These are phyloP conservation scores for Pycnomerus fuliginosus DNA, from an alignment of 2,888 invertebrate genomes.

Conservation along the genomic window DNA sequence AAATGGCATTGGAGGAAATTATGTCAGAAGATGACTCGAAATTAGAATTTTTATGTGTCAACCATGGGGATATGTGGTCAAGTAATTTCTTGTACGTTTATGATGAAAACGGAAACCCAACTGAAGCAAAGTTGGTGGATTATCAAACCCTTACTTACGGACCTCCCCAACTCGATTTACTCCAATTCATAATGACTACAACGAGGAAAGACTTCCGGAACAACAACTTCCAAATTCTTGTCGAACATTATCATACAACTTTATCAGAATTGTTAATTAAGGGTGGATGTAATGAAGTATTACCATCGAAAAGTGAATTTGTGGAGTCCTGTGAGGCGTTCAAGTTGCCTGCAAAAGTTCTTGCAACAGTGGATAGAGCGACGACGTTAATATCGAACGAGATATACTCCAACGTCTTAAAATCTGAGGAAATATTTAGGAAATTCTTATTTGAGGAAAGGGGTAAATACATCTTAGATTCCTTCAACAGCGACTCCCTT, in stretches of 20 bases:
- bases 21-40: neutral
- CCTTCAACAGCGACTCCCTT: conserved; percentile 26
- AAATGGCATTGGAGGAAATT: neutral
- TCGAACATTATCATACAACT: conserved; percentile 38
- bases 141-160: conserved; percentile 42
- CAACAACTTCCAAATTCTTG: conserved; percentile 31
- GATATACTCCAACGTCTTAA: conserved; percentile 18
- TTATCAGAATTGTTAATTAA: conserved; percentile 24
- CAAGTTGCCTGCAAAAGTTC: conserved; percentile 33
- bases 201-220: conserved; percentile 36
- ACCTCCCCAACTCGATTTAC: conserved; percentile 38
- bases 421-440: conserved; percentile 32
- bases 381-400: conserved; percentile 36
- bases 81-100: conserved; percentile 43
- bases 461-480: conserved; percentile 28
- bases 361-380: conserved; percentile 35
- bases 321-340: conserved; percentile 28
- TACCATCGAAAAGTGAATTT: conserved; percentile 26
- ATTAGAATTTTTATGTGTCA: conserved; percentile 9
- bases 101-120: conserved; percentile 21
- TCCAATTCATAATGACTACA: conserved; percentile 39
- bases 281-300: conserved; percentile 23
- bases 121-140: conserved; percentile 38
- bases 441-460: conserved; percentile 39
- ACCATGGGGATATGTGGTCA: conserved; percentile 44